Base-by-base conservation (phyloP, 2,113 vertebrate species). In the Sorex fumeus region DNA sequence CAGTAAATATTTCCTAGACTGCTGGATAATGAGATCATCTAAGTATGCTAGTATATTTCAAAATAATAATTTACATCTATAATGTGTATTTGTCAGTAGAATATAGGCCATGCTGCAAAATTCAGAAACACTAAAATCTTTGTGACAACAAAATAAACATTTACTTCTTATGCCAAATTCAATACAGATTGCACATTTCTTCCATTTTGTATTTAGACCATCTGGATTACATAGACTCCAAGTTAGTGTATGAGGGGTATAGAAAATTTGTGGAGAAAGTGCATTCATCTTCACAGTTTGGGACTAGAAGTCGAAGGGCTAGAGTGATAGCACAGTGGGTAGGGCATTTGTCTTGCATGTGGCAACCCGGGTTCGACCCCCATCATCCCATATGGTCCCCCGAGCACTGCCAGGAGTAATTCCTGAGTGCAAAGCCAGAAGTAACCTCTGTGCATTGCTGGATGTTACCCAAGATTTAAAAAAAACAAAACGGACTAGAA, bases 1-100 rank as follows among this genome's bases (percentile, higher is more conserved):
- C 8, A 71, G 11, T 25, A 86, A 71, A 78, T 34, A 62, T 32
- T 67, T 36, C 32, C 27, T 50, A 67, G 25, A 8, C 18, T 64
- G 34, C 50, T 34, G 11, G 43, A 0, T 62, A 91, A 60, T 83
- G 34, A 80, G n/a, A 34, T 16, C n/a, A 70, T 45, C 30, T 70
- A 80, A 88, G 16, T 83, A 66, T 81, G 47, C 36, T 3, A 40
- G 28, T 71, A 25, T 16, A n/a, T 74, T 50, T 64, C 64, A 82
- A 81, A 93, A 50, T 70, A 50, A 27, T 77, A 75, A 80, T 88
- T 91, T 34, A 36, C 6, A 32, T 50, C 72, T 66, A 3, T 40
- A 67, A 3, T 30, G 18, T 89, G 2, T 28, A 69, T 66, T 40
- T 43, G 43, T 80, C 50, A 94, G 28, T 53, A 45, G 77, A 45